phyloP scores from a whole-genome alignment of 2,113 vertebrate genomes.

The Thoracochromis brauschi region DNA sequence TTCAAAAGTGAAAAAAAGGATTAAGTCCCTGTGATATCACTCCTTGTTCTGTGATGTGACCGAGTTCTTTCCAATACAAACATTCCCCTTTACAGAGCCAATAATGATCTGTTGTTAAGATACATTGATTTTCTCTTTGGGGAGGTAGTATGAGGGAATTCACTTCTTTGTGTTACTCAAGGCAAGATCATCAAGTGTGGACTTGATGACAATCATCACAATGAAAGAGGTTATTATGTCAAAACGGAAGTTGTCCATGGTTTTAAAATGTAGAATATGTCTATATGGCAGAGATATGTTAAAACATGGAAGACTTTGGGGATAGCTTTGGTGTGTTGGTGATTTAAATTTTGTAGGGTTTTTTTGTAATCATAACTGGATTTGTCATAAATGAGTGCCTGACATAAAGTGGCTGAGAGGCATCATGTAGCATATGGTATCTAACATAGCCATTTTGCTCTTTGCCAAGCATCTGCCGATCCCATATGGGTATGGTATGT shows the following conservation, averaged over 20 bases:
- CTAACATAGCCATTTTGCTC: conserved; percentile 54
- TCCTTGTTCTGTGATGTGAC: conserved; percentile 38
- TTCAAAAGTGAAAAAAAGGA: neutral
- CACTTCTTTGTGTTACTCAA: conserved; percentile 17
- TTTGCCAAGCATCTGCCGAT: conserved; percentile 64
- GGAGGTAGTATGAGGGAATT: conserved; percentile 2
- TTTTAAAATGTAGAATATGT: neutral
- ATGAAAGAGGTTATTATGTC: neutral
- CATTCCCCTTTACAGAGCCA: conserved; percentile 44
- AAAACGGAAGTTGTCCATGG: neutral
- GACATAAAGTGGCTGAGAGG: conserved; percentile 30
- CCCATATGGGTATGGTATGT: conserved; percentile 58
- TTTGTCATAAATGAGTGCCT: conserved; percentile 45
- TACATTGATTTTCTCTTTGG: conserved; percentile 59
- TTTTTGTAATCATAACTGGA: conserved; percentile 9
- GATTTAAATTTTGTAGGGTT: neutral
- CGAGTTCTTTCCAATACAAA: conserved; percentile 53
- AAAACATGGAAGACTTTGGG: neutral
- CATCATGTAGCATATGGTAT: conserved; percentile 53
- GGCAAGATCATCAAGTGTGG: neutral
- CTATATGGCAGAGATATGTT: neutral
- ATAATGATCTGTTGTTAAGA: conserved; percentile 67
- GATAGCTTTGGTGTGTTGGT: neutral
- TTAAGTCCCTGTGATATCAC: neutral
- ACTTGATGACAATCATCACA: conserved; percentile 3